Percentiles rank a stretch among this genome's conserved stretches.
phyloP scores from a whole-genome alignment of 2,113 vertebrate species.

The Forbesichthys papilliferus region DNA sequence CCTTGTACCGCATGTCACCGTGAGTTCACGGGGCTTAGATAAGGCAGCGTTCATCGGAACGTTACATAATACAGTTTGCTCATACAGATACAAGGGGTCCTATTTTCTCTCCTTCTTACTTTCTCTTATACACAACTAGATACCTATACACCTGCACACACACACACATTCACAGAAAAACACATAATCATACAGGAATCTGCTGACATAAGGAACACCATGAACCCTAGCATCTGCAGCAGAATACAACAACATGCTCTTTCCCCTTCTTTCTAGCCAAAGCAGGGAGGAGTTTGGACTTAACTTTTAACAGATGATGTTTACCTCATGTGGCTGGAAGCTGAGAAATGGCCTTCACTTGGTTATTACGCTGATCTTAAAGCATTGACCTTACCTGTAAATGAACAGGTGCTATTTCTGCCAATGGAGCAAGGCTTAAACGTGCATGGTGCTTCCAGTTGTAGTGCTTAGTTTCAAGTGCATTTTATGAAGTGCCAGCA shows the following conservation, averaged over 20 bases:
- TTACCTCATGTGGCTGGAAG: constrained; percentile 47
- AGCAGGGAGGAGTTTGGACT: constrained; percentile 48
- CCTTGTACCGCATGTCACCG: constrained; percentile 27
- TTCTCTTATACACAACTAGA: background rate
- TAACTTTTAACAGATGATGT: constrained; percentile 58
- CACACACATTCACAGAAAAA: background rate
- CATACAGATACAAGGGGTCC: constrained; percentile 2
- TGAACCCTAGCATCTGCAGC: constrained; percentile 45
- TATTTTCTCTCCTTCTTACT: constrained; percentile 2
- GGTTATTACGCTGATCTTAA: too few species aligned
- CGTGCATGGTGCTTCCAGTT: too few species aligned
- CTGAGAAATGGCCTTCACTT: constrained; percentile 1
- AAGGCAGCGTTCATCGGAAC: constrained; percentile 26
- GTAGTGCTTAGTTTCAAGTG: too few species aligned
- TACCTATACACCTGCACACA: constrained; percentile 9
- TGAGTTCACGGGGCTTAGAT: constrained; percentile 50
- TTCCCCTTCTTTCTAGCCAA: constrained; percentile 26
- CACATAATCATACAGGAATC: background rate
- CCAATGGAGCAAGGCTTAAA: too few species aligned
- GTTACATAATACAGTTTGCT: constrained; percentile 45
- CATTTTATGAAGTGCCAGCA: too few species aligned
- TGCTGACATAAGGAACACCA: constrained; percentile 47
- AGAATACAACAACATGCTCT: constrained; percentile 50
- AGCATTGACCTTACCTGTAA: too few species aligned
- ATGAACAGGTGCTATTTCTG: too few species aligned